These are phyloP conservation scores for Ailurus styani DNA, from an alignment of 2,113 vertebrate species.

Conservation along the genomic window DNA sequence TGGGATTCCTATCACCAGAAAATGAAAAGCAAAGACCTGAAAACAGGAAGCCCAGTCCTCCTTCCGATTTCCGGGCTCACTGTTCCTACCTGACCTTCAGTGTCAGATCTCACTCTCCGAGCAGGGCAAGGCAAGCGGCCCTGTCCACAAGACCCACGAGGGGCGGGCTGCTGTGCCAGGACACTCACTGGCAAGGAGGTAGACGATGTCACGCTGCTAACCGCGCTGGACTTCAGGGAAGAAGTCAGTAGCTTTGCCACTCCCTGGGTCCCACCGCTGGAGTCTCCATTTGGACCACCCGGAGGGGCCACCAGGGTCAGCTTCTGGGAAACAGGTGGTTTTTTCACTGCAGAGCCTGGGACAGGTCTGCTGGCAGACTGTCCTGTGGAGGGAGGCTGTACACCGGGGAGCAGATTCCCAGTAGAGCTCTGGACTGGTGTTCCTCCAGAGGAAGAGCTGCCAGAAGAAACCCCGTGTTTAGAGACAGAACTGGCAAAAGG, in stretches of 20 bases:
- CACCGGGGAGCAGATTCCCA: conserved; percentile 63
- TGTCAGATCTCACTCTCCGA: not conserved
- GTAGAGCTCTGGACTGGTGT: conserved; percentile 73
- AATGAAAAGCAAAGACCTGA: not conserved
- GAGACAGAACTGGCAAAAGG: conserved; percentile 78
- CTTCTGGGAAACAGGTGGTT: conserved; percentile 81
- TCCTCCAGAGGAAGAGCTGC: conserved; percentile 72
- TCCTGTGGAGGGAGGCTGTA: conserved; percentile 61
- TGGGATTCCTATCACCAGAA: not conserved
- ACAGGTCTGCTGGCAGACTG: conserved; percentile 61
- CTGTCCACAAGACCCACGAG: not conserved
- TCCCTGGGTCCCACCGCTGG: conserved; percentile 84
- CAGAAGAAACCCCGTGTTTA: conserved; percentile 77
- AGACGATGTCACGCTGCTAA: conserved; percentile 80
- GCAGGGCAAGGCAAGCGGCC: not conserved
- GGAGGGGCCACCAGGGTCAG: conserved; percentile 88
- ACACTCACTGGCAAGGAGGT: conserved; percentile 86
- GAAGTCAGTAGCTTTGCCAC: conserved; percentile 90
- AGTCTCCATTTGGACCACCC: conserved; percentile 84
- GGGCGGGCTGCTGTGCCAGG: not conserved
- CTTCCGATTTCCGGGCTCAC: not conserved
- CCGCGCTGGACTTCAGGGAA: conserved; percentile 82
- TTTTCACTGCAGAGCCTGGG: conserved; percentile 75
- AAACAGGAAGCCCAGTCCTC: not conserved
- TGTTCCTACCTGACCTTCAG: not conserved